A percentile compares a stretch with the other conserved stretches of the same genome.
Evolutionary conservation across 2,113 vertebrate genomes (phyloP).

Genomic region (Crotalus helleri): DNA sequence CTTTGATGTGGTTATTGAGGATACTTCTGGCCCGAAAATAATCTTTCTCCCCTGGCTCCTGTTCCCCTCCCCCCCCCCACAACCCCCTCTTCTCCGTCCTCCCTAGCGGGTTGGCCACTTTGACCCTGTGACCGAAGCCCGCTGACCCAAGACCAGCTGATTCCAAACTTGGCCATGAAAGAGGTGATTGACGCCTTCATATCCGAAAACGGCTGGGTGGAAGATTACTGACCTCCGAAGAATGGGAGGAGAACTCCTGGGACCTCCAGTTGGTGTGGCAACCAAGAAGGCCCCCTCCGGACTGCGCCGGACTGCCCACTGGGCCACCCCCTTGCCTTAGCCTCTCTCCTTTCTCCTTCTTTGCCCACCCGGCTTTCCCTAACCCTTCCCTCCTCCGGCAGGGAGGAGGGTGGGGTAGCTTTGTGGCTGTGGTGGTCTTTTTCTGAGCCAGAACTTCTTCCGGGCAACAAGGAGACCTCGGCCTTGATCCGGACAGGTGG

Average conservation of each 20-base stretch:
- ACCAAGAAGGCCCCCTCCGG: background rate
- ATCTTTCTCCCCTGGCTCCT: background rate
- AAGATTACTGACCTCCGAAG: constrained; percentile 83
- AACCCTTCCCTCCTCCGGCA: rapidly evolving
- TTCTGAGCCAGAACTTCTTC: background rate
- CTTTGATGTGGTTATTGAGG: background rate
- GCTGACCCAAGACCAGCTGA: constrained; percentile 97
- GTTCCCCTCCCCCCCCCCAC: rapidly evolving
- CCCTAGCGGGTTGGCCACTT: constrained; percentile 94
- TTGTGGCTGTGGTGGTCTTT: background rate
- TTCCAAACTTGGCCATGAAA: constrained; percentile 98
- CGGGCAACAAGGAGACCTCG: background rate
- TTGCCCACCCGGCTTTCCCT: rapidly evolving
- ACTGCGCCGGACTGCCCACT: background rate
- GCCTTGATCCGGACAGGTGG: background rate
- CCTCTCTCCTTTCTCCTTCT: constrained; percentile 17
- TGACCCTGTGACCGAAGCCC: constrained; percentile 95
- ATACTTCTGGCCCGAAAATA: background rate
- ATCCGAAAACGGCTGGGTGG: constrained; percentile 97
- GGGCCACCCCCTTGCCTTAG: constrained; percentile 56
- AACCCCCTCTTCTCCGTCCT: background rate
- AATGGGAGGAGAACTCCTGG: background rate
- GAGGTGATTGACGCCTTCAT: constrained; percentile 97
- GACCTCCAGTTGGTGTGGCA: background rate
- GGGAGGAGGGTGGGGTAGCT: background rate